A percentile compares a stretch with the other conserved stretches of the same genome.
Conservation (phyloP, 2,113 vertebrate species). For the Corapipo altera region DNA sequence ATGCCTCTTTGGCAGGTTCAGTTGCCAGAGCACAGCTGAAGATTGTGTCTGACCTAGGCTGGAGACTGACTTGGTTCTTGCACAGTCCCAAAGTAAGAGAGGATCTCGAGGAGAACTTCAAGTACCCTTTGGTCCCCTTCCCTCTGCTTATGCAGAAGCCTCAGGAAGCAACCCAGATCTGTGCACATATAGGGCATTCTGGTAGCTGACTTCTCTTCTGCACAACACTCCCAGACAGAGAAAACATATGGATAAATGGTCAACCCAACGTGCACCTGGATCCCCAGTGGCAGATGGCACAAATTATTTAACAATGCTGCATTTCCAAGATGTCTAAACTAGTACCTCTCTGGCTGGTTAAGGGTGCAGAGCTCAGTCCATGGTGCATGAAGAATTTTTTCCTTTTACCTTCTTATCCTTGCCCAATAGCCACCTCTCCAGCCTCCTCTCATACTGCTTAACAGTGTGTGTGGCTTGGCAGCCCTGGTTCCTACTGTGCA, state of each 20-base stretch:
- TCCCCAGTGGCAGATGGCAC: not conserved
- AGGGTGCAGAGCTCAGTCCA: not conserved
- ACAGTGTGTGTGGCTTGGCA: not conserved
- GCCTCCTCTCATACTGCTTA: not conserved
- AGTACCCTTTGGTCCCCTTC: not conserved
- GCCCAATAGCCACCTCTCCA: not conserved
- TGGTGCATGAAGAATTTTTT: not conserved
- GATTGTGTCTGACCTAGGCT: not conserved
- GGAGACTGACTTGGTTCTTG: not conserved
- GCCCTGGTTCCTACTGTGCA: not conserved
- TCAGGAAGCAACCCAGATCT: not conserved
- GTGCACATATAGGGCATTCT: not conserved
- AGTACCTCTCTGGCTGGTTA: not conserved
- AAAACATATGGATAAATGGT: not conserved
- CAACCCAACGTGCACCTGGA: no score
- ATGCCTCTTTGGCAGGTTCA: not conserved
- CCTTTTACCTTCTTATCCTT: not conserved
- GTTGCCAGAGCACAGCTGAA: not conserved
- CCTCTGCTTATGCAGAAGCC: not conserved
- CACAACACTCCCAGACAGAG: fast-evolving
- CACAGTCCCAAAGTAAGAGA: not conserved
- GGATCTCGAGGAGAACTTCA: not conserved
- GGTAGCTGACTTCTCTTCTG: not conserved
- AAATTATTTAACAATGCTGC: not conserved
- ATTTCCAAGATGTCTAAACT: not conserved